phyloP scores from a whole-genome alignment of 2,888 invertebrate species.

The Andrena dorsata region DNA sequence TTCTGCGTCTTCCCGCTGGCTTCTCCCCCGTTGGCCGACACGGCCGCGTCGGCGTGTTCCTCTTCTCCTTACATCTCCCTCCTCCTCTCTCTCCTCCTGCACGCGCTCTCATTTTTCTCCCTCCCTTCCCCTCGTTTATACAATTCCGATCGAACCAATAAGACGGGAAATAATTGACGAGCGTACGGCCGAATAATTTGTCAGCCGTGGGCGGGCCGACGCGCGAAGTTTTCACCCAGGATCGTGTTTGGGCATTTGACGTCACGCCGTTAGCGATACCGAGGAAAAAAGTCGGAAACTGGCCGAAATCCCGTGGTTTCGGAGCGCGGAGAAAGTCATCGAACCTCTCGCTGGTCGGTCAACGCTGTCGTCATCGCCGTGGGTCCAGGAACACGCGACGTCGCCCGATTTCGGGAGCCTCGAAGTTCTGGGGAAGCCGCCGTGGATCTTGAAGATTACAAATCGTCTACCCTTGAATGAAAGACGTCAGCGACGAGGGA shows the following conservation, averaged over 20 bases:
- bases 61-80: conserved; percentile 13
- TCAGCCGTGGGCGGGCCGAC: conserved; percentile 51
- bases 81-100: not conserved
- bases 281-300: conserved; percentile 27
- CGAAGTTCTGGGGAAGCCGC: no score
- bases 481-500: no score
- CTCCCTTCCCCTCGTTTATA: conserved; percentile 33
- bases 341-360: conserved; percentile 19
- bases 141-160: conserved; percentile 58
- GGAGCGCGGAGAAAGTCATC: conserved; percentile 39
- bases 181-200: conserved; percentile 58
- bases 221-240: conserved; percentile 45
- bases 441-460: no score
- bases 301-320: conserved; percentile 1
- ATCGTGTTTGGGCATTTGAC: conserved; percentile 17
- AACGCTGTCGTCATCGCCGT: not conserved
- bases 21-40: conserved; percentile 5
- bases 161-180: conserved; percentile 24
- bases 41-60: conserved; percentile 8
- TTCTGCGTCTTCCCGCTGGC: conserved; percentile 29
- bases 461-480: no score
- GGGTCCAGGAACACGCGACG: not conserved
- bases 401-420: not conserved
- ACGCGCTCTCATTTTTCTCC: conserved; percentile 14
- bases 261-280: conserved; percentile 16